Evolutionary conservation across 2,113 vertebrate species (phyloP).

Genomic region (Microtus richardsoni): DNA sequence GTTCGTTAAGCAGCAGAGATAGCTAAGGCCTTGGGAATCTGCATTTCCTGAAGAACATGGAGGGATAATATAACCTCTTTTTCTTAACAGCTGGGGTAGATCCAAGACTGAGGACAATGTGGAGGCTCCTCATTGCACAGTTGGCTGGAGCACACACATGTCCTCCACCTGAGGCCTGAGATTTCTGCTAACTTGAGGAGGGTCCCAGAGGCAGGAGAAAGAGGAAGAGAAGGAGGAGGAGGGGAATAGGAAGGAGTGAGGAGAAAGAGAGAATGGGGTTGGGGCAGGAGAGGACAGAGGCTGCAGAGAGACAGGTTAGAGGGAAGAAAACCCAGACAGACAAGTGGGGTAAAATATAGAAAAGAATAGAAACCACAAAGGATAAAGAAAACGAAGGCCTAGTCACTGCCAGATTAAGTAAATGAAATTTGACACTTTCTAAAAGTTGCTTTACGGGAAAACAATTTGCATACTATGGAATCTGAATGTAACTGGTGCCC

Average conservation of each 20-base stretch:
- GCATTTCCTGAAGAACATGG: background rate
- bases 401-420: background rate
- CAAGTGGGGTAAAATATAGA: background rate
- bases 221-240: background rate
- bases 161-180: background rate
- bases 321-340: background rate
- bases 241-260: background rate
- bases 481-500: too few species aligned
- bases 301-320: background rate
- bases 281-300: background rate
- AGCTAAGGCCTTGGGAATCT: background rate
- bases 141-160: background rate
- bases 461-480: background rate
- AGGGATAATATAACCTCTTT: rapidly evolving
- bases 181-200: background rate
- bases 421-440: background rate
- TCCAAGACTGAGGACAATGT: background rate
- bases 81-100: background rate
- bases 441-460: background rate
- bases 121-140: too few species aligned
- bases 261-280: background rate
- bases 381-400: background rate
- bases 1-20: background rate
- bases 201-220: background rate
- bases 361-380: background rate